These are phyloP conservation scores for Agrochola circellaris DNA, from an alignment of 2,888 invertebrate species.

Conservation along the genomic window DNA sequence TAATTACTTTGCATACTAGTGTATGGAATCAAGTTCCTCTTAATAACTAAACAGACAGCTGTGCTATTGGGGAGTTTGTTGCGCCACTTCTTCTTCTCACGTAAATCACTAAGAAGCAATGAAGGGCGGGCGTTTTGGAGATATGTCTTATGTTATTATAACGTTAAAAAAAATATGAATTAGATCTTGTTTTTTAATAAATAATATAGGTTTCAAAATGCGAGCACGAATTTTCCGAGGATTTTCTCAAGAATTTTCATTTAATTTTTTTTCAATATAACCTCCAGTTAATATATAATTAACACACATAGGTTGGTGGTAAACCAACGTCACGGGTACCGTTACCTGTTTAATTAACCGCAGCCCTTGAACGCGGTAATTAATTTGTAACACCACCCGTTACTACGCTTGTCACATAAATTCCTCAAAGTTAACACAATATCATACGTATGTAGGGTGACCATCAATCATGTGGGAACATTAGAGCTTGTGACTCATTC, in stretches of 20 bases:
- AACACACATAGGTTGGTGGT: conserved; percentile 64
- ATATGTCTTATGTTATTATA: neutral
- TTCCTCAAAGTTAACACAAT: conserved; percentile 83
- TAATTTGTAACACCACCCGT: conserved; percentile 83
- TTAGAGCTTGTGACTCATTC: conserved; percentile 4
- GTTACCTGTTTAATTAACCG: conserved; percentile 83
- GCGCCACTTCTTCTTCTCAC: too few relatives aligned
- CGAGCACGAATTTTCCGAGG: neutral
- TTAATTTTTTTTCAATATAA: conserved; percentile 22
- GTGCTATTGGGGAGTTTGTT: too few relatives aligned
- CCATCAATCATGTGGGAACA: conserved; percentile 48
- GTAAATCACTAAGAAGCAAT: too few relatives aligned
- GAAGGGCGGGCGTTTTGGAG: too few relatives aligned
- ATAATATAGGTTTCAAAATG: neutral
- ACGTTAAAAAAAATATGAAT: neutral
- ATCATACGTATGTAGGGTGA: conserved; percentile 69
- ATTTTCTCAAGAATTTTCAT: neutral
- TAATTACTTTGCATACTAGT: too few relatives aligned
- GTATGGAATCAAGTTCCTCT: too few relatives aligned
- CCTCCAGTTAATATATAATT: conserved; percentile 46
- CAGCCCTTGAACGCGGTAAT: conserved; percentile 81
- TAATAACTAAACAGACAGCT: too few relatives aligned
- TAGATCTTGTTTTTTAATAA: neutral
- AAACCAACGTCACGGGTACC: conserved; percentile 66
- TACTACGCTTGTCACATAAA: conserved; percentile 86